phyloP scores from a whole-genome alignment of 2,888 invertebrate genomes.

The Agonopterix subpropinquella region DNA sequence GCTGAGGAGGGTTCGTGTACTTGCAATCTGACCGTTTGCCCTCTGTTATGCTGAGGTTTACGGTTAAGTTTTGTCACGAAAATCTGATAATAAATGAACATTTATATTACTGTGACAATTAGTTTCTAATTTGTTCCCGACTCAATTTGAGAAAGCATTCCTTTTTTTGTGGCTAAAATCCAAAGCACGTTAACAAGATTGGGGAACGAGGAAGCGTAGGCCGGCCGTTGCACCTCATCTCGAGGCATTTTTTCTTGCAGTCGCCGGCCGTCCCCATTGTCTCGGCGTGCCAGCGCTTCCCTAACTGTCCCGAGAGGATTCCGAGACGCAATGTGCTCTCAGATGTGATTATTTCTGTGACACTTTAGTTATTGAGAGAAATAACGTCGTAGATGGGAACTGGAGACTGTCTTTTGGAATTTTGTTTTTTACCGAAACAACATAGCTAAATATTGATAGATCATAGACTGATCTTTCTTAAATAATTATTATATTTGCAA shows the following conservation, averaged over 20 bases:
- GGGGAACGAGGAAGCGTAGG: slow-evolving; percentile 17
- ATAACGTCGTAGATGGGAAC: neutral
- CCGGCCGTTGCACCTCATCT: slow-evolving; percentile 19
- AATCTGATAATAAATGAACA: too few relatives aligned
- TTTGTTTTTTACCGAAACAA: too few relatives aligned
- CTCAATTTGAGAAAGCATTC: slow-evolving; percentile 8
- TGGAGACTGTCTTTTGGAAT: too few relatives aligned
- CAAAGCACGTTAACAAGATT: slow-evolving; percentile 17
- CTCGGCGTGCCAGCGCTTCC: slow-evolving; percentile 22
- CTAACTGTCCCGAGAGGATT: slow-evolving; percentile 25
- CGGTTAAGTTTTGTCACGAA: too few relatives aligned
- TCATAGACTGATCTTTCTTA: too few relatives aligned
- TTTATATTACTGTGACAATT: too few relatives aligned
- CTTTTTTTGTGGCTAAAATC: slow-evolving; percentile 16
- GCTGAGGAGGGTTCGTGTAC: slow-evolving; percentile 24
- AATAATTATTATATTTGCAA: too few relatives aligned
- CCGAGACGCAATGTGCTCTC: slow-evolving; percentile 23
- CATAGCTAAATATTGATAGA: too few relatives aligned
- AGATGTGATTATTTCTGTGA: slow-evolving; percentile 38
- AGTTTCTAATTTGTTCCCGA: slow-evolving; percentile 15
- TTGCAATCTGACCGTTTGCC: slow-evolving; percentile 34
- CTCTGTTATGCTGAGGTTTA: slow-evolving; percentile 10
- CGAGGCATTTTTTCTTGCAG: slow-evolving; percentile 25
- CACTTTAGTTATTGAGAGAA: slow-evolving; percentile 31
- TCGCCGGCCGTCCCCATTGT: slow-evolving; percentile 26